These are phyloP conservation scores for Pelvicachromis taeniatus DNA, from an alignment of 2,113 vertebrate genomes.

Conservation along the genomic window DNA sequence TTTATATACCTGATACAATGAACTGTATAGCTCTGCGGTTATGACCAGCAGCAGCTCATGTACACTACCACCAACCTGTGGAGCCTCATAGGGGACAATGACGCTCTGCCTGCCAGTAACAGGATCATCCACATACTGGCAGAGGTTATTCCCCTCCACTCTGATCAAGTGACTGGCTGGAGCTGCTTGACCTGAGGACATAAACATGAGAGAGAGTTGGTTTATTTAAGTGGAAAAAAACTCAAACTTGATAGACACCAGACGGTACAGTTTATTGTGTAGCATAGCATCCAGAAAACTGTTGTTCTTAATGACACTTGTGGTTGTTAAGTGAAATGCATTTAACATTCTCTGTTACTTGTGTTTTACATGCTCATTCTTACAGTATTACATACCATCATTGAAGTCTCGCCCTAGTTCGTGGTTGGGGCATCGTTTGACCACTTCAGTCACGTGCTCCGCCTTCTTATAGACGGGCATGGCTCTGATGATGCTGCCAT, in stretches of 20 bases:
- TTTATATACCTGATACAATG: neutral
- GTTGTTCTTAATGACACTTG: neutral
- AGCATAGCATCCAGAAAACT: neutral
- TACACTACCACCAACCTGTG: conserved; percentile 80
- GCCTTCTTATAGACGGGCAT: conserved; percentile 99
- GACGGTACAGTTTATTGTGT: neutral
- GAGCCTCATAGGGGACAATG: conserved; percentile 89
- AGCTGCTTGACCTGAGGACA: conserved; percentile 83
- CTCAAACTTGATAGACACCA: neutral
- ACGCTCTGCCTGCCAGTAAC: conserved; percentile 94
- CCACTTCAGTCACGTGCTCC: conserved; percentile 95
- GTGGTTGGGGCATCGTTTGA: conserved; percentile 97
- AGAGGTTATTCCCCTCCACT: conserved; percentile 92
- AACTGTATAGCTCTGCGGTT: neutral
- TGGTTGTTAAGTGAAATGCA: neutral
- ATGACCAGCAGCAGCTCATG: neutral
- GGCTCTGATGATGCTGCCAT: conserved; percentile 87
- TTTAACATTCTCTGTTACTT: neutral
- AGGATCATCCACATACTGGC: conserved; percentile 91
- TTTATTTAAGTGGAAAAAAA: neutral
- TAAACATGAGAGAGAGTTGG: conserved; percentile 3
- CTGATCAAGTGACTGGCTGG: conserved; percentile 95
- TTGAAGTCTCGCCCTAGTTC: conserved; percentile 96
- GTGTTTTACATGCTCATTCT: neutral
- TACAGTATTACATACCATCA: conserved; percentile 73